phyloP scores from a whole-genome alignment of 2,797 vertebrate genomes.

The Enteromius thamalakanensis region DNA sequence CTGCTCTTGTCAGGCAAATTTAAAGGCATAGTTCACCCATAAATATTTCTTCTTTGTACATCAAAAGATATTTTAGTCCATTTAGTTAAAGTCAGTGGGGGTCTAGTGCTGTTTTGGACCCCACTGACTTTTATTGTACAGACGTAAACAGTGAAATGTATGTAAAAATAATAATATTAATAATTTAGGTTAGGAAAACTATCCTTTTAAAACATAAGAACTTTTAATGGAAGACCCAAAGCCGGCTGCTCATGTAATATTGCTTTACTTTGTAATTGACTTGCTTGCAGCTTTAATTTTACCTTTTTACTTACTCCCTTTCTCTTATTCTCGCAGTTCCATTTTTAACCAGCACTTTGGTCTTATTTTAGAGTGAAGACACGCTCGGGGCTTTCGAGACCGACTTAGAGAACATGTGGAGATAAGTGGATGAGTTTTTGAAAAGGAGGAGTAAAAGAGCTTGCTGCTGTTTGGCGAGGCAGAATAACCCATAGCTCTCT shows the following conservation, averaged over 20 bases:
- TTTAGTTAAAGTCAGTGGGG: neutral
- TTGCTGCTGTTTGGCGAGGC: slow-evolving; percentile 42
- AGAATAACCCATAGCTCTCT: slow-evolving; percentile 7
- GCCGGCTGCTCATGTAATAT: neutral
- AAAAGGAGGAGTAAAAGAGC: slow-evolving; percentile 22
- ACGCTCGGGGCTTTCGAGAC: slow-evolving; percentile 74
- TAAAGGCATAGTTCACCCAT: neutral
- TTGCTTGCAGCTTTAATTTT: neutral
- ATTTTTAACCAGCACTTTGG: slow-evolving; percentile 40
- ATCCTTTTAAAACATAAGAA: neutral
- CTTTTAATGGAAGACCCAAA: slow-evolving; percentile 2
- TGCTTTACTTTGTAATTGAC: neutral
- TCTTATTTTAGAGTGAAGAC: slow-evolving; percentile 71
- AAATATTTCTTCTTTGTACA: neutral
- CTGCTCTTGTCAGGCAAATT: slow-evolving; percentile 4
- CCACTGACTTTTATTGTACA: neutral
- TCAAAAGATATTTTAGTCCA: neutral
- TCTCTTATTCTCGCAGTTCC: slow-evolving; percentile 1
- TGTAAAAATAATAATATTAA: too few species aligned
- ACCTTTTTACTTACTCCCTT: neutral
- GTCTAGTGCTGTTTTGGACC: neutral
- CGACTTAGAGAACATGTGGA: slow-evolving; percentile 62
- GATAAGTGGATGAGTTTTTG: slow-evolving; percentile 9
- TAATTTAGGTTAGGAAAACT: neutral
- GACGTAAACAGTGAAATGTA: neutral